Evolutionary conservation across 2,797 vertebrate species (phyloP).

Genomic region (Spizella passerina): DNA sequence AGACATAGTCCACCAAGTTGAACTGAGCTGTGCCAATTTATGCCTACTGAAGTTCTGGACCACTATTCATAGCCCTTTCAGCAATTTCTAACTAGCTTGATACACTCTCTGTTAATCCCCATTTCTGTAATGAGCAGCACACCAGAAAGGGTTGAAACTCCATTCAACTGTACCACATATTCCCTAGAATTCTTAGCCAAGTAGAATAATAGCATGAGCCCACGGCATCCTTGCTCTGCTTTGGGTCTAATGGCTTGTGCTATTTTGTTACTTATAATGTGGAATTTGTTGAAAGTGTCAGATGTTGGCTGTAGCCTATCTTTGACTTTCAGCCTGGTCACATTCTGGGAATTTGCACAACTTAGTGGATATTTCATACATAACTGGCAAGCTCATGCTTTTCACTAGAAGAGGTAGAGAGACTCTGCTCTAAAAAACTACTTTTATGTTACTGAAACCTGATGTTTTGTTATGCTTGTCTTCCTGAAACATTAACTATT

Average conservation of each 20-base stretch:
- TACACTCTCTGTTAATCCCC: background rate
- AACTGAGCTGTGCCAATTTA: slow-evolving; percentile 5
- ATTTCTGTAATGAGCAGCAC: slow-evolving; percentile 6
- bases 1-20: background rate
- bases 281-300: background rate
- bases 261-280: background rate
- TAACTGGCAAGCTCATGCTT: background rate
- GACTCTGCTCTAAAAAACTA: background rate
- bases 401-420: background rate
- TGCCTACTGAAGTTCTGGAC: background rate
- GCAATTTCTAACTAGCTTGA: background rate
- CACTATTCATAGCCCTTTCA: background rate
- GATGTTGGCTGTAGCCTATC: no score
- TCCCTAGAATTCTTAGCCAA: background rate
- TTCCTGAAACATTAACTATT: background rate
- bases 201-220: background rate
- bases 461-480: background rate
- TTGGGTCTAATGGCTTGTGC: background rate
- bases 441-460: background rate
- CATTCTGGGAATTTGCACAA: background rate
- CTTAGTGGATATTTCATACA: background rate
- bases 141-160: background rate
- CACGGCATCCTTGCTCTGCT: background rate
- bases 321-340: background rate
- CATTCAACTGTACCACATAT: background rate